Conservation (phyloP, 2,888 invertebrate species). For the Eupithecia insigniata region DNA sequence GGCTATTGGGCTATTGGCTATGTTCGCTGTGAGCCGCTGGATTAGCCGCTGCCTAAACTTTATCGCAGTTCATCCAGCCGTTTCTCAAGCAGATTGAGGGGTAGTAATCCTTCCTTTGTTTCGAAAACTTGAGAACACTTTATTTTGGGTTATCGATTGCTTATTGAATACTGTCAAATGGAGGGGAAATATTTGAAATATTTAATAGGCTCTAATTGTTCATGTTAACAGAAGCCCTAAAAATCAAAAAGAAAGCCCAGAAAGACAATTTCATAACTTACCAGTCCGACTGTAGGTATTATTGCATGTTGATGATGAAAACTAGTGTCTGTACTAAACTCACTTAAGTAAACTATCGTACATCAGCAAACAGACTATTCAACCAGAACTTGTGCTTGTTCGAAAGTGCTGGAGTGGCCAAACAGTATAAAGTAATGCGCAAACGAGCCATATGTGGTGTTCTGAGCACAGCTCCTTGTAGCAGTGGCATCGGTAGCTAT, state of each 20-base stretch:
- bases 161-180: neutral
- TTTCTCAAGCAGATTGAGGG: neutral
- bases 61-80: neutral
- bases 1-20: neutral
- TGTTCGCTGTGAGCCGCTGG: slow-evolving; percentile 8
- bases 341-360: neutral
- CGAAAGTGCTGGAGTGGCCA: neutral
- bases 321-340: neutral
- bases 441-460: neutral
- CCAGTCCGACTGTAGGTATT: too few relatives aligned
- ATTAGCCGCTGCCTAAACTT: slow-evolving; percentile 12
- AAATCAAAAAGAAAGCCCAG: too few relatives aligned
- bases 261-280: neutral
- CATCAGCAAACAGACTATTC: neutral
- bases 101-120: neutral
- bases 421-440: neutral
- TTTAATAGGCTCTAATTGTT: neutral
- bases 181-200: neutral
- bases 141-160: neutral
- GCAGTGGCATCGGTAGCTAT: too few relatives aligned
- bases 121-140: neutral
- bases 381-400: neutral
- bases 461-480: neutral
- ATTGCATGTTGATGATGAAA: neutral
- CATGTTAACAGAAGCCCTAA: neutral